phyloP scores from a whole-genome alignment of 2,113 vertebrate genomes.

The Tylochromis polylepis region DNA sequence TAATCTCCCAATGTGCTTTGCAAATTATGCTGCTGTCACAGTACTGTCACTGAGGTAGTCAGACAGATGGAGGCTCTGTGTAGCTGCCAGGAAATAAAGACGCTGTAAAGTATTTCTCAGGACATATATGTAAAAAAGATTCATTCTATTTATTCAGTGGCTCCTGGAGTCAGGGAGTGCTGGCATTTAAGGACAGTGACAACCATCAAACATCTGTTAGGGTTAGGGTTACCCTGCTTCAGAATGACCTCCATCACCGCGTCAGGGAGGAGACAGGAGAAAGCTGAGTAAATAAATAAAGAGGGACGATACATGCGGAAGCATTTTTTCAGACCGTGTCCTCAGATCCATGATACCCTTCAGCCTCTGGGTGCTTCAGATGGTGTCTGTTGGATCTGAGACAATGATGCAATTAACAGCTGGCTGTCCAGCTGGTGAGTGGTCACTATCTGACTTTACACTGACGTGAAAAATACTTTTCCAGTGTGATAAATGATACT shows the following conservation, averaged over 20 bases:
- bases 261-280: not conserved
- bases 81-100: not conserved
- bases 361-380: not conserved
- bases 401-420: not conserved
- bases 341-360: not conserved
- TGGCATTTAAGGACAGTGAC: not conserved
- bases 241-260: not conserved
- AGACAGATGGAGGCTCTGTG: not conserved
- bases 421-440: not conserved
- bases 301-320: not conserved
- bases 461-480: too few species aligned
- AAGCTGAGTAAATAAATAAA: not conserved
- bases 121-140: not conserved
- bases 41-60: not conserved
- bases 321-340: not conserved
- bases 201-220: not conserved
- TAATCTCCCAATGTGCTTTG: not conserved
- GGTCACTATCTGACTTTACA: not conserved
- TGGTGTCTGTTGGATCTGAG: not conserved
- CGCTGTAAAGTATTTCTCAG: not conserved
- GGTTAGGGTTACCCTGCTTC: too few species aligned
- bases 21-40: not conserved
- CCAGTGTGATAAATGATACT: too few species aligned
- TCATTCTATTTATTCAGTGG: not conserved
- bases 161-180: not conserved